A percentile compares a stretch with the other conserved stretches of the same genome.
Conservation (phyloP, 2,797 vertebrate genomes). For the Natrix natrix region DNA sequence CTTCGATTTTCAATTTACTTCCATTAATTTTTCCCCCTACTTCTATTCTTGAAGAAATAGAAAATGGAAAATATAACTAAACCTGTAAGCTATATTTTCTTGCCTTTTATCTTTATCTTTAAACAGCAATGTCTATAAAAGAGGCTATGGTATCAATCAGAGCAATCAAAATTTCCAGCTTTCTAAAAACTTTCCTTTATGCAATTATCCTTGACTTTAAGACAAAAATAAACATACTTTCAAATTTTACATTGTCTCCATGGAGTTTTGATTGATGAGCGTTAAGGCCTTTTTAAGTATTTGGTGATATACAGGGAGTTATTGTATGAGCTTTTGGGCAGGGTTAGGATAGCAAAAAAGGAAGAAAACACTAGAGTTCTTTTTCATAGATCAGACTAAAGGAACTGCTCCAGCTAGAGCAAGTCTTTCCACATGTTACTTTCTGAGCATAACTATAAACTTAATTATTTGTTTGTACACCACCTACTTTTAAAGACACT, state of each 20-base stretch:
- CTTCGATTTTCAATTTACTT: neutral
- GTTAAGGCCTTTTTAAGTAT: neutral
- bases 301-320: neutral
- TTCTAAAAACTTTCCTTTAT: neutral
- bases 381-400: neutral
- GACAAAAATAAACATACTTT: neutral
- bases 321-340: neutral
- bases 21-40: neutral
- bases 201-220: neutral
- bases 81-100: neutral
- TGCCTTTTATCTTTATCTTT: neutral
- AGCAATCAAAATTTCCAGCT: neutral
- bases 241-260: neutral
- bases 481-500: neutral
- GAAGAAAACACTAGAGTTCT: neutral
- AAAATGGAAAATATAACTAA: neutral
- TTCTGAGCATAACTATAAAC: neutral
- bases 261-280: neutral
- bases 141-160: neutral
- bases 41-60: neutral
- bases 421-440: neutral
- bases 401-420: neutral
- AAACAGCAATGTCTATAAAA: neutral
- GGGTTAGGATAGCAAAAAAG: neutral
- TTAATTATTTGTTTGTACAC: neutral